phyloP scores from a whole-genome alignment of 2,888 invertebrate species.

The Acronicta leporina region DNA sequence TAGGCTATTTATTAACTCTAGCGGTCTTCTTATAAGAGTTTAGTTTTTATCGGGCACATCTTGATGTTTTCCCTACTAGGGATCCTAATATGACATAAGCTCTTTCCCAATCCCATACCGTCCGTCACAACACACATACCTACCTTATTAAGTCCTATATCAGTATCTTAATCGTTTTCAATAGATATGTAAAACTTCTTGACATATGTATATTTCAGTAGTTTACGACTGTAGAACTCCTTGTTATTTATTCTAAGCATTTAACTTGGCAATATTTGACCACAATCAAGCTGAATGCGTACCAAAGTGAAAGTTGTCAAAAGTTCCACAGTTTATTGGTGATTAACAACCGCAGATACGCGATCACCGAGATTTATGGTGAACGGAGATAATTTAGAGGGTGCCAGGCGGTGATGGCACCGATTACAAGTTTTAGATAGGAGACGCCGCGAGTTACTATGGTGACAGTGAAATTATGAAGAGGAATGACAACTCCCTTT shows the following conservation, averaged over 20 bases:
- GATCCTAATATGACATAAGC: too few species aligned
- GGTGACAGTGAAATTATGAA: neutral
- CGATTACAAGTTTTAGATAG: neutral
- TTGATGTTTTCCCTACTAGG: too few species aligned
- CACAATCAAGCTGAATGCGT: conserved; percentile 23
- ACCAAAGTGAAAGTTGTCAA: conserved; percentile 25
- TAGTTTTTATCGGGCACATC: too few species aligned
- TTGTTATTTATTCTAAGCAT: conserved; percentile 11
- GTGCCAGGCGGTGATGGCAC: conserved; percentile 1
- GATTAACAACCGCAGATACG: conserved; percentile 39
- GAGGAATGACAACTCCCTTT: neutral
- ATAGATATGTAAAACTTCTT: too few species aligned
- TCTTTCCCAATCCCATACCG: too few species aligned
- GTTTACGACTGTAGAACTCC: neutral
- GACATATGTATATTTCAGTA: neutral
- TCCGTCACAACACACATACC: too few species aligned
- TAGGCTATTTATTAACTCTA: too few species aligned
- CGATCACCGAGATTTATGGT: conserved; percentile 34
- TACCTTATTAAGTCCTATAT: too few species aligned
- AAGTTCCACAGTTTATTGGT: conserved; percentile 31
- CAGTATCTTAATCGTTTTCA: too few species aligned
- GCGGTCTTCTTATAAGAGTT: neutral
- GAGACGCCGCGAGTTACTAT: neutral
- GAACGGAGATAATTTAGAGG: conserved; percentile 10
- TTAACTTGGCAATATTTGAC: conserved; percentile 37